phyloP scores from a whole-genome alignment of 2,113 vertebrate species.

The Pelodiscus sinensis region DNA sequence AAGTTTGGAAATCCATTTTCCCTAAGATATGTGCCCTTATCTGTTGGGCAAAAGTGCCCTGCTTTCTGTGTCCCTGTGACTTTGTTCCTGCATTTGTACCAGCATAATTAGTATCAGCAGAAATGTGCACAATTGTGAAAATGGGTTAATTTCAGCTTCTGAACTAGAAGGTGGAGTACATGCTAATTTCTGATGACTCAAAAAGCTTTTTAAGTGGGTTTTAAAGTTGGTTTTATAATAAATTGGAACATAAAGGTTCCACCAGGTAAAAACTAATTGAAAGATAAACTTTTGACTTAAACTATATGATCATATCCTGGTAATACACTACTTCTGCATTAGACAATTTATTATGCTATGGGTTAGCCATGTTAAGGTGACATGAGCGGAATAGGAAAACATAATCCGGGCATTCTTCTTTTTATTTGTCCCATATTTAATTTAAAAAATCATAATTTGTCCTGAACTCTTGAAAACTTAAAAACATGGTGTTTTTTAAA shows the following conservation, averaged over 20 bases:
- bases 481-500: neutral
- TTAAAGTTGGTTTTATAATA: neutral
- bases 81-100: neutral
- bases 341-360: neutral
- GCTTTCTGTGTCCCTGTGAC: neutral
- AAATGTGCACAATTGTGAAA: neutral
- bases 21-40: neutral
- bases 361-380: neutral
- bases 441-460: neutral
- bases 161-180: neutral
- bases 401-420: neutral
- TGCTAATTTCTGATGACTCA: neutral
- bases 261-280: rapidly evolving
- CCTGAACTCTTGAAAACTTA: neutral
- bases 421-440: neutral
- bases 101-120: neutral
- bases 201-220: neutral
- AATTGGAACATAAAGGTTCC: neutral
- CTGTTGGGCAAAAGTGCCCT: neutral
- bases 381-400: neutral
- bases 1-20: neutral
- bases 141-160: neutral
- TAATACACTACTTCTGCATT: neutral
- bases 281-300: neutral
- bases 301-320: neutral